Evolutionary conservation across 2,797 vertebrate species (phyloP), one percentile per base, ranked within the genome.

Genomic region (Halcyon chelicuti): DNA sequence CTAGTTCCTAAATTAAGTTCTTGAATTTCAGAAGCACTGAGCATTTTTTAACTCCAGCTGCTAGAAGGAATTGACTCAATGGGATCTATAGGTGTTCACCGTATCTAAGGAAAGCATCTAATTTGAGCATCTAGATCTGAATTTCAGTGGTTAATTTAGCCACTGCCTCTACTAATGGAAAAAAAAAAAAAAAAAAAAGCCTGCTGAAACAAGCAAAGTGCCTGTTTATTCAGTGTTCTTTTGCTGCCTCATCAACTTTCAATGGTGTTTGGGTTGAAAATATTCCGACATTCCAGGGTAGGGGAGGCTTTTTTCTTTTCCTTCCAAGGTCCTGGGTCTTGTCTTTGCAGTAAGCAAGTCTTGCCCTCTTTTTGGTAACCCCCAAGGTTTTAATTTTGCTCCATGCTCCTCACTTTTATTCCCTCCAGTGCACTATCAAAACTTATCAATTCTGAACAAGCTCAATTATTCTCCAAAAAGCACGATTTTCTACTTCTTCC

Each of bases 361-460:
- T 31, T 42, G 13, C 3, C 14, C 19, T 67, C 9, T 19, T 61
- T 61, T 74, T 63, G 28, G 12, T 61, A 19, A 22, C 20, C 80
- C 52, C 8, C 18, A 75, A 25, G 10, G 21, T 77, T 67, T 93
- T 22, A 35, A 39, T 63, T 72, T 52, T 51, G 16, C 20, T 75
- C 12, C 19, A 6, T 12, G 10, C 2, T 68, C 49, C 44, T 44
- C 19, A 29, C 25, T 52, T n/a, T n/a, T 14, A 57, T 6, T 44
- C 29, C 14, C 12, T 47, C 5, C 37, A 70, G 26, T 3, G 14
- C 25, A 7, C 39, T 35, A 54, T 16, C 19, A 20, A 29, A 52
- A 1, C 0, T 35, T 40, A 10, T 60, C 39, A 12, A 26, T n/a
- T 63, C 35, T 19, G 40, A 80, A 63, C 8, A 37, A 0, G 1